These are phyloP conservation scores for Alcis repandata DNA, from an alignment of 2,888 invertebrate genomes.

Conservation along the genomic window DNA sequence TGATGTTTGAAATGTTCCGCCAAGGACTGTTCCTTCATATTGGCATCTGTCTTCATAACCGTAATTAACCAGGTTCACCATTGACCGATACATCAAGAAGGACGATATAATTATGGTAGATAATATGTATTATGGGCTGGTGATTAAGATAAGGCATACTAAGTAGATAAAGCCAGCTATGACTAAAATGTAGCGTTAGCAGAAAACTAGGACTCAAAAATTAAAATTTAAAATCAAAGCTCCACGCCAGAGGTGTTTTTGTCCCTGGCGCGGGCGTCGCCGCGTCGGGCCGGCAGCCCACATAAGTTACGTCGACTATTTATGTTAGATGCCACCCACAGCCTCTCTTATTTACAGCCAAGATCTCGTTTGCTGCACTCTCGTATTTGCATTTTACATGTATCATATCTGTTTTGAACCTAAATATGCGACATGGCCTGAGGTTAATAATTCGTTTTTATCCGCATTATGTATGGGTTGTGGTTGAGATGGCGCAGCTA, in stretches of 20 bases:
- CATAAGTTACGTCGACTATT: conserved; percentile 48
- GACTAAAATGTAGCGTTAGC: too few relatives aligned
- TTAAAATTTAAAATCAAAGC: conserved; percentile 37
- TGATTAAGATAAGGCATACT: too few relatives aligned
- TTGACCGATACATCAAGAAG: too few relatives aligned
- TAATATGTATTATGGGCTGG: too few relatives aligned
- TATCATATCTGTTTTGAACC: conserved; percentile 57
- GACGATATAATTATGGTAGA: too few relatives aligned
- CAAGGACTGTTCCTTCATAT: too few relatives aligned
- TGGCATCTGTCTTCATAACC: too few relatives aligned
- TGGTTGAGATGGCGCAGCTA: neutral
- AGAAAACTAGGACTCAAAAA: conserved; percentile 11
- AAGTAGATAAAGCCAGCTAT: too few relatives aligned
- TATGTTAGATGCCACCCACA: conserved; percentile 49
- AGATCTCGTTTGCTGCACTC: conserved; percentile 67
- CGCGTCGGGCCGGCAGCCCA: conserved; percentile 31
- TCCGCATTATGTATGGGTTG: conserved; percentile 16
- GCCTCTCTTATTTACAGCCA: conserved; percentile 50
- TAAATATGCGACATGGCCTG: conserved; percentile 60
- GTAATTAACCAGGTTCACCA: too few relatives aligned
- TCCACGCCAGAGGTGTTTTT: conserved; percentile 43
- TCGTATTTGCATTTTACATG: conserved; percentile 69
- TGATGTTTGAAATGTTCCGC: too few relatives aligned
- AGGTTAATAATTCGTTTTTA: conserved; percentile 69
- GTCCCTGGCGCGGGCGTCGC: conserved; percentile 27